Conservation (phyloP, 2,113 vertebrate species). For the Stomatorhinus ivindoensis region DNA sequence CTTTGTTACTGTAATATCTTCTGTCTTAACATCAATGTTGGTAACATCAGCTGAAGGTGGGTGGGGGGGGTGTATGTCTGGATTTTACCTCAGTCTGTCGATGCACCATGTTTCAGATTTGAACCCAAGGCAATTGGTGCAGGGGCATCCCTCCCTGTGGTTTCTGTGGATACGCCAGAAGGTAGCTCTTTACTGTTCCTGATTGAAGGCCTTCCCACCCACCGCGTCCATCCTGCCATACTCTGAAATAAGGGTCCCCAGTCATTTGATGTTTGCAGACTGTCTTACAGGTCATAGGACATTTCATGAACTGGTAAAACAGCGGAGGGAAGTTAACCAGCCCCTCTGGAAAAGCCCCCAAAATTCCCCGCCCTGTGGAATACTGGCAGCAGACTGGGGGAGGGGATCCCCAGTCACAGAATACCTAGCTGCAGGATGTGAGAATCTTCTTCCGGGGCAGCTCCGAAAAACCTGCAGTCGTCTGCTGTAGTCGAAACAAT, state of each 20-base stretch:
- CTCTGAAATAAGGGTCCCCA: not conserved
- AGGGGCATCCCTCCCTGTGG: conserved; percentile 94
- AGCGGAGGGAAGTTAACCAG: not conserved
- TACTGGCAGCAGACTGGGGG: conserved; percentile 40
- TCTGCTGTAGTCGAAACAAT: conserved; percentile 13
- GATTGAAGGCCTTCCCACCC: conserved; percentile 39
- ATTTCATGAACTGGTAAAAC: not conserved
- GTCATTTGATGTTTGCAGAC: not conserved
- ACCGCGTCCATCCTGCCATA: not conserved
- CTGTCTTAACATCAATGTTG: conserved; percentile 56
- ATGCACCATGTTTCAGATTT: conserved; percentile 58
- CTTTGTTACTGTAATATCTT: conserved; percentile 46
- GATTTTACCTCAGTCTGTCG: conserved; percentile 57
- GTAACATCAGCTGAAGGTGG: conserved; percentile 37
- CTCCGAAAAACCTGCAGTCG: not conserved
- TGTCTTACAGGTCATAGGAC: not conserved
- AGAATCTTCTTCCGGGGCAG: conserved; percentile 15
- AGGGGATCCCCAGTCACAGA: conserved; percentile 41
- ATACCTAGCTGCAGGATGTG: conserved; percentile 48
- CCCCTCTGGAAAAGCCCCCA: not conserved
- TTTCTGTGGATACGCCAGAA: conserved; percentile 56
- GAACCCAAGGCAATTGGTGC: conserved; percentile 92
- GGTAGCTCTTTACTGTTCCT: conserved; percentile 55
- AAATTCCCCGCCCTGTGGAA: conserved; percentile 55
- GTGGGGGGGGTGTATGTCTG: conserved; percentile 59